Base-by-base conservation (phyloP, 2,113 vertebrate genomes). In the Indicator maculatus region DNA sequence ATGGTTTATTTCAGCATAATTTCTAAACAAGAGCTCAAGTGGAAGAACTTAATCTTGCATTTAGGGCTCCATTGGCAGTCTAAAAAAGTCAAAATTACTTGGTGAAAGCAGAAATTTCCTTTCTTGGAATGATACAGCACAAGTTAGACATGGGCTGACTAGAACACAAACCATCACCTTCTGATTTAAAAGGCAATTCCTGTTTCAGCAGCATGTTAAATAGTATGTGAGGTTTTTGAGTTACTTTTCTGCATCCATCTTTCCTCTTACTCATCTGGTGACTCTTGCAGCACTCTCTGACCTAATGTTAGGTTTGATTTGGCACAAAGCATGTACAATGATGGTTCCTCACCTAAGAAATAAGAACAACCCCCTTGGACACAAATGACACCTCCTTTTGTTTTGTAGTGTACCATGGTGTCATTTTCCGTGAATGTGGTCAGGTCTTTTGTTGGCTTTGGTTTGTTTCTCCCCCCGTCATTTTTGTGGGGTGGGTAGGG, bases 371-470 rank as follows among this genome's bases (percentile, higher is more conserved):
- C 92, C 93, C 93, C 97, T 98, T 97, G 96, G 97, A 98, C 97
- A 98, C 97, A 93, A 96, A 98, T 98, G 97, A 95, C 98, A 98
- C 97, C 98, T 97, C 97, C 96, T 97, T 97, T 97, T 91, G 97
- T 97, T 98, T 97, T 96, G 96, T 98, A 98, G 98, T 98, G 97
- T 98, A 98, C 96, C 97, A 97, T 98, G 97, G 98, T 98, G 98
- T 98, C 98, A 98, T 98, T 98, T 97, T 97, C 97, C 98, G 98
- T 98, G 98, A 98, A 98, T 96, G 98, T 98, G 97, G 97, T 98
- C 97, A 96, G 98, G 97, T 98, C 97, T 98, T 98, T 97, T 98
- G 95, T 94, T 97, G 96, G 97, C 97, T 97, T 95, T 94, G 96
- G 95, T 96, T 98, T 97, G 97, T 97, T 96, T 91, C 90, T 66